A percentile compares a stretch with the other conserved stretches of the same genome.
Conservation (phyloP, 2,797 vertebrate genomes). For the Dendrocincla fuliginosa region DNA sequence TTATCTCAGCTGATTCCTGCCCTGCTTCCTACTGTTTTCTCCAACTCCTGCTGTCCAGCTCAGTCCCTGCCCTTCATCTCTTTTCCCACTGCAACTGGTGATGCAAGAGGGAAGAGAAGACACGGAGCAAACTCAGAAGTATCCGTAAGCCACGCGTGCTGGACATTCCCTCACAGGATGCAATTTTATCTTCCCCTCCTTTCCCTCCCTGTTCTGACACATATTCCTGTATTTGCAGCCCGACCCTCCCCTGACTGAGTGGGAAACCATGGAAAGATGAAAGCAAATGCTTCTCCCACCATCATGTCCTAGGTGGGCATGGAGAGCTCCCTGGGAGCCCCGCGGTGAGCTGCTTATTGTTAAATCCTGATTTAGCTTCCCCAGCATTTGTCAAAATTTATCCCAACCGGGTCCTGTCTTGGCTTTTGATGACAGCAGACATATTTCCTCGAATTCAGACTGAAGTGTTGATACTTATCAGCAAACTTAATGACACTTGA, state of each 20-base stretch:
- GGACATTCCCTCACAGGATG: background rate
- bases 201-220: background rate
- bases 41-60: background rate
- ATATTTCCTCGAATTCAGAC: background rate
- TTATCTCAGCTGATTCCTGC: background rate
- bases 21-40: background rate
- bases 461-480: background rate
- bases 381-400: background rate
- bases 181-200: background rate
- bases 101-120: background rate
- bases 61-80: background rate
- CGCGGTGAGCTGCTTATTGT: accelerated
- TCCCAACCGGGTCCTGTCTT: background rate
- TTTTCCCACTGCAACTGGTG: background rate
- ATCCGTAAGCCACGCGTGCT: accelerated
- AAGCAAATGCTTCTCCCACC: accelerated
- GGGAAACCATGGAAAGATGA: background rate
- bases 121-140: background rate
- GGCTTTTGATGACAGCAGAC: background rate
- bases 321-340: background rate
- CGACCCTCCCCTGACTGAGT: background rate
- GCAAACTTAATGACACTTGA: slow-evolving; percentile 8
- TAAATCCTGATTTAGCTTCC: background rate
- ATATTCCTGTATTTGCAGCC: background rate
- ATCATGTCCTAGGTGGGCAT: background rate